phyloP scores from a whole-genome alignment of 2,113 vertebrate genomes.

The Ptychochromis oligacanthus region DNA sequence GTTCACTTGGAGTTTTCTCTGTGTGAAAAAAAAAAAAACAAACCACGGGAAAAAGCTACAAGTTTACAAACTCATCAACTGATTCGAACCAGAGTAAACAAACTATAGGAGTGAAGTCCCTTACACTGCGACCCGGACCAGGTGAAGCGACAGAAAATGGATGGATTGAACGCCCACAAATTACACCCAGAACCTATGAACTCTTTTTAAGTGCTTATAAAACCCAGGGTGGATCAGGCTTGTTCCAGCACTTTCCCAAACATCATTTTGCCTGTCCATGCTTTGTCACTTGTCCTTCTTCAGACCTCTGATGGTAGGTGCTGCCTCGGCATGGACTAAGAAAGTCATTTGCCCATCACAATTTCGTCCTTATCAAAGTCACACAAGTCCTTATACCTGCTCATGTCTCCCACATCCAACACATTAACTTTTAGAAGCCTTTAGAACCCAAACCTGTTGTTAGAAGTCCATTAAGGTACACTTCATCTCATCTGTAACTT shows the following conservation, averaged over 20 bases:
- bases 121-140: not conserved
- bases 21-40: no score
- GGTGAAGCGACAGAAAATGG: not conserved
- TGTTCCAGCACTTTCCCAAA: not conserved
- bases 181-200: not conserved
- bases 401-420: not conserved
- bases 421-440: not conserved
- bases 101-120: no score
- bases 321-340: rapidly evolving
- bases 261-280: not conserved
- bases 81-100: no score
- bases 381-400: not conserved
- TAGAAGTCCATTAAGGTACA: no score
- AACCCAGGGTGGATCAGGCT: not conserved
- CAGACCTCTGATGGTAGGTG: rapidly evolving
- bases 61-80: no score
- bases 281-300: not conserved
- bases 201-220: not conserved
- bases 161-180: not conserved
- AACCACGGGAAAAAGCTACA: no score
- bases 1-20: no score
- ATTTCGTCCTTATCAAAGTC: not conserved
- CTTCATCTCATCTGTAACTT: no score
- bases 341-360: not conserved
- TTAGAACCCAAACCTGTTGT: not conserved